phyloP scores from a whole-genome alignment of 2,888 invertebrate genomes.

The Sicus ferrugineus region DNA sequence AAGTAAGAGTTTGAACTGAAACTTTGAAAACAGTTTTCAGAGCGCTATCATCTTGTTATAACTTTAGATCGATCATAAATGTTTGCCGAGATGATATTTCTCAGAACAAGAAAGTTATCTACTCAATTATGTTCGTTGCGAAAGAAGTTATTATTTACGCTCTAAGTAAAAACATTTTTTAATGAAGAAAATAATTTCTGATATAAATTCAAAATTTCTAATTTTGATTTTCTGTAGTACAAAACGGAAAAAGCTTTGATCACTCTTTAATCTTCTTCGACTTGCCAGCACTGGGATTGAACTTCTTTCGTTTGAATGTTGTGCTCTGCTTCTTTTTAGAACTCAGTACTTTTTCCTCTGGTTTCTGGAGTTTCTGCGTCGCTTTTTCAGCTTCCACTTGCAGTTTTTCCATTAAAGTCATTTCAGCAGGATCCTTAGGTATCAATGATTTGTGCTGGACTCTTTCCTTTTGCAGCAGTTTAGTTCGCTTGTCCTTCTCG shows the following conservation, averaged over 20 bases:
- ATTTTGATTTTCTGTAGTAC: too few relatives aligned
- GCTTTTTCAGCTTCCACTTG: constrained; percentile 47
- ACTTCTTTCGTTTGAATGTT: constrained; percentile 39
- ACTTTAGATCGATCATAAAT: too few relatives aligned
- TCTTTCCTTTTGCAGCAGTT: constrained; percentile 43
- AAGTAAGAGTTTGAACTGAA: too few relatives aligned
- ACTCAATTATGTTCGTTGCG: too few relatives aligned
- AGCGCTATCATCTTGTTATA: too few relatives aligned
- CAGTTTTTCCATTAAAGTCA: constrained; percentile 60
- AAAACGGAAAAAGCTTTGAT: constrained; percentile 12
- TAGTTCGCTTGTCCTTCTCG: constrained; percentile 48
- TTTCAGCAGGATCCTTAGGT: constrained; percentile 43
- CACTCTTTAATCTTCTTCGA: constrained; percentile 31
- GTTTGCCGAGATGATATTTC: too few relatives aligned
- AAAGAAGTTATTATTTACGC: too few relatives aligned
- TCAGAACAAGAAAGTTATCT: too few relatives aligned
- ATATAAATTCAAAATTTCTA: too few relatives aligned
- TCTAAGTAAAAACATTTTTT: too few relatives aligned
- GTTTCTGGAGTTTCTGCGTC: not conserved
- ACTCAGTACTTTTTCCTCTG: constrained; percentile 1
- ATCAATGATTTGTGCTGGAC: constrained; percentile 41
- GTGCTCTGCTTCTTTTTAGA: constrained; percentile 36
- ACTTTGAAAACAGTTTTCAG: too few relatives aligned
- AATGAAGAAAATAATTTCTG: too few relatives aligned
- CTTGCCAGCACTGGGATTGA: constrained; percentile 36